phyloP scores from a whole-genome alignment of 2,113 vertebrate genomes.

The Herpetotheres cachinnans region DNA sequence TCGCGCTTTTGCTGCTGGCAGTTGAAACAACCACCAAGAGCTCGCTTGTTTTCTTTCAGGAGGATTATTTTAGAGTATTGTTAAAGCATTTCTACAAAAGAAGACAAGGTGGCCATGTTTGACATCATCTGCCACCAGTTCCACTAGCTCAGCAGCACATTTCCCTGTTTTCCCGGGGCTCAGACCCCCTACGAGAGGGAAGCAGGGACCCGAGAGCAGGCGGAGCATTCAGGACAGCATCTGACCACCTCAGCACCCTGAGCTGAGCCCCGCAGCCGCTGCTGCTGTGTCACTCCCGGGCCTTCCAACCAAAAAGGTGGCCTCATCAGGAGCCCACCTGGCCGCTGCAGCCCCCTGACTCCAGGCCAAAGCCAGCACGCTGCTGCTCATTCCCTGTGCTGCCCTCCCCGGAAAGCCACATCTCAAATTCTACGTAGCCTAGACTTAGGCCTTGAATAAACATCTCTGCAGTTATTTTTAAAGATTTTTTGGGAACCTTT shows the following conservation, averaged over 20 bases:
- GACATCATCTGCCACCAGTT: rapidly evolving
- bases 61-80: no score
- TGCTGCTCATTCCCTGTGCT: background rate
- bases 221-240: background rate
- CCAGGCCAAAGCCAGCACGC: background rate
- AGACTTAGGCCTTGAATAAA: background rate
- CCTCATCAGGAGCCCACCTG: rapidly evolving
- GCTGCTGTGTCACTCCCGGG: background rate
- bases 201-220: background rate
- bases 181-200: rapidly evolving
- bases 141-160: background rate
- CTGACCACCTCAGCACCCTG: rapidly evolving
- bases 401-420: background rate
- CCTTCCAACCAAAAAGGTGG: no score
- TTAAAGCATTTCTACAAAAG: no score
- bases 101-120: background rate
- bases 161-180: rapidly evolving
- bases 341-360: background rate
- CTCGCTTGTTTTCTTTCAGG: background rate
- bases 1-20: background rate
- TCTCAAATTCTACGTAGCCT: background rate
- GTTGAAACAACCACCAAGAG: background rate
- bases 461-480: constrained; percentile 32
- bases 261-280: background rate
- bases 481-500: constrained; percentile 37